Conservation (phyloP, 1,140 invertebrate species). For the Lethrus apterus region DNA sequence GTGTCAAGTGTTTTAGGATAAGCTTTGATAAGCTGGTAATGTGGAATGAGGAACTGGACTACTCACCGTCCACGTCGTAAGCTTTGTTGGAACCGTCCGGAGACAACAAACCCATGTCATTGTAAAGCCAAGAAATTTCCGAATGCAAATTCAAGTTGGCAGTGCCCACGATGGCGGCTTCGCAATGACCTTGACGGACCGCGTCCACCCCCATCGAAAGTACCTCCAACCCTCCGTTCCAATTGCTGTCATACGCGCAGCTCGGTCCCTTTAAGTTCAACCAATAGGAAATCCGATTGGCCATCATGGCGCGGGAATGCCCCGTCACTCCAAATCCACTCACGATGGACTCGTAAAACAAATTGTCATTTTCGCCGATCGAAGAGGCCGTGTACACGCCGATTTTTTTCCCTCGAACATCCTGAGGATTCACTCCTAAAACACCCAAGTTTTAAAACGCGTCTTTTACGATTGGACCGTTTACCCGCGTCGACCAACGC, state of each 20-base stretch:
- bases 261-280: constrained; percentile 63
- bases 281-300: constrained; percentile 58
- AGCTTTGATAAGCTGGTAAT: no score
- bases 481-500: constrained; percentile 45
- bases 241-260: constrained; percentile 63
- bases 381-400: constrained; percentile 62
- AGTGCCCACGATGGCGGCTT: constrained; percentile 63
- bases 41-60: no score
- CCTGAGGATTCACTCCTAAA: constrained; percentile 55
- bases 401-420: constrained; percentile 53
- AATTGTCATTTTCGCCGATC: constrained; percentile 51
- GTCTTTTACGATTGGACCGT: no score
- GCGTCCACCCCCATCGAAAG: constrained; percentile 55
- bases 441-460: not conserved
- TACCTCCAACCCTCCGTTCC: constrained; percentile 60
- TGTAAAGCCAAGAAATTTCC: constrained; percentile 53
- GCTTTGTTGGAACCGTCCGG: constrained; percentile 60
- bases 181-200: constrained; percentile 56
- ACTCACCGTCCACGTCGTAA: constrained; percentile 63
- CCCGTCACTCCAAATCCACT: constrained; percentile 58
- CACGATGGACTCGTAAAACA: constrained; percentile 38
- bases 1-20: no score
- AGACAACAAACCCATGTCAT: constrained; percentile 53
- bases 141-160: constrained; percentile 57
- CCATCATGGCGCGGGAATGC: constrained; percentile 58